phyloP scores from a whole-genome alignment of 2,113 vertebrate genomes.

The Otocyon megalotis region DNA sequence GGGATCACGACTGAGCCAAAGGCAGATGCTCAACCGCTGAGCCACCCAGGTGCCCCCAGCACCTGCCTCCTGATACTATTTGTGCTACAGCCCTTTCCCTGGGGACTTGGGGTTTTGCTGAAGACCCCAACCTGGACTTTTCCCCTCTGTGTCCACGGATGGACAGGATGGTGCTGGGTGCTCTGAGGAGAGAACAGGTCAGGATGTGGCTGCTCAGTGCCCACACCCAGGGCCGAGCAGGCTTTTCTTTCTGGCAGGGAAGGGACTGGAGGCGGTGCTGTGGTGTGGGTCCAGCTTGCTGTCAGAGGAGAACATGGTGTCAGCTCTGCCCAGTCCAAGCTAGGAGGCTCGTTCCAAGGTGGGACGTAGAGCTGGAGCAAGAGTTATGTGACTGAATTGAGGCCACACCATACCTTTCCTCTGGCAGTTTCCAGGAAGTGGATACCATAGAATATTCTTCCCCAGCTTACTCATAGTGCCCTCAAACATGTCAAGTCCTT shows the following conservation, averaged over 20 bases:
- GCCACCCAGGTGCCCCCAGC: neutral
- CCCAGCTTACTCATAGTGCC: neutral
- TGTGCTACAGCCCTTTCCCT: neutral
- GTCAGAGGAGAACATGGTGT: neutral
- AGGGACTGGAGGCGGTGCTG: neutral
- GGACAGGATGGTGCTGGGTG: neutral
- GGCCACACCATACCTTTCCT: rapidly evolving
- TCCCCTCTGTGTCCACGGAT: neutral
- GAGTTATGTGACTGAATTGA: neutral
- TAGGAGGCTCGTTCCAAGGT: neutral
- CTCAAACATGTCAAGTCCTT: neutral
- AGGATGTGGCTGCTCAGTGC: neutral
- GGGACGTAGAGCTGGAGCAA: neutral
- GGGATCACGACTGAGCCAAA: no score
- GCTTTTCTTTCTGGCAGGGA: neutral
- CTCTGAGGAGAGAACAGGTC: neutral
- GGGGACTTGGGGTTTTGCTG: neutral
- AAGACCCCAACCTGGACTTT: neutral
- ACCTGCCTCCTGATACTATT: neutral
- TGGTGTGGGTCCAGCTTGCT: neutral
- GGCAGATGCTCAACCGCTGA: no score
- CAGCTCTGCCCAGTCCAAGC: neutral
- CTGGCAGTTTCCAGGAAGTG: neutral
- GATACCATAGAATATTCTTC: neutral
- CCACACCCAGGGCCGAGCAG: neutral